phyloP scores from a whole-genome alignment of 2,113 vertebrate species.

The Ceyx cyanopectus region DNA sequence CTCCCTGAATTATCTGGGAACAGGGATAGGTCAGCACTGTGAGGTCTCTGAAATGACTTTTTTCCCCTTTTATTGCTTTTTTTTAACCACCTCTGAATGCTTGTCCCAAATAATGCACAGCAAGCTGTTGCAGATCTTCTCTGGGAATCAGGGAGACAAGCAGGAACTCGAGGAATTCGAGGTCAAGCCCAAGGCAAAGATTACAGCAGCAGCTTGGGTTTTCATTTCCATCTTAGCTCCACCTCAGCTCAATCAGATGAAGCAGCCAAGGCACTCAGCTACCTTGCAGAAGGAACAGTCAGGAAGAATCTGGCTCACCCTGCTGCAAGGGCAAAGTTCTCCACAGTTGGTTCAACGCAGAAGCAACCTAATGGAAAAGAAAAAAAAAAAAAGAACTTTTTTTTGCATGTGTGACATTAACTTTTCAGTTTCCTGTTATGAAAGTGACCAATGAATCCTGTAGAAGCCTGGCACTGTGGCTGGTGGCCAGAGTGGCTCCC shows the following conservation, averaged over 20 bases:
- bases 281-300: not conserved
- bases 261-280: not conserved
- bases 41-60: not conserved
- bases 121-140: not conserved
- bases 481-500: not conserved
- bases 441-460: not conserved
- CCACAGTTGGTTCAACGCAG: not conserved
- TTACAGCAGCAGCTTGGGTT: slow-evolving; percentile 14
- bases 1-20: not conserved
- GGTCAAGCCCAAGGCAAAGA: slow-evolving; percentile 42
- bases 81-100: not conserved
- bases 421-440: not conserved
- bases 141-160: not conserved
- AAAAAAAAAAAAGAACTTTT: not conserved
- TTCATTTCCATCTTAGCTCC: slow-evolving; percentile 24
- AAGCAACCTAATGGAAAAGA: not conserved
- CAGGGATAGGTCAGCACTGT: not conserved
- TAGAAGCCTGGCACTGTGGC: not conserved
- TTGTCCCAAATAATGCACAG: not conserved
- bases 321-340: not conserved
- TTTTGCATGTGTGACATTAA: not conserved
- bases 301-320: not conserved
- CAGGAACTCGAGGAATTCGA: slow-evolving; percentile 32
- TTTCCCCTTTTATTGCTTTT: not conserved
- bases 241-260: not conserved